phyloP scores from a whole-genome alignment of 2,113 vertebrate genomes.

The Notiomystis cincta region DNA sequence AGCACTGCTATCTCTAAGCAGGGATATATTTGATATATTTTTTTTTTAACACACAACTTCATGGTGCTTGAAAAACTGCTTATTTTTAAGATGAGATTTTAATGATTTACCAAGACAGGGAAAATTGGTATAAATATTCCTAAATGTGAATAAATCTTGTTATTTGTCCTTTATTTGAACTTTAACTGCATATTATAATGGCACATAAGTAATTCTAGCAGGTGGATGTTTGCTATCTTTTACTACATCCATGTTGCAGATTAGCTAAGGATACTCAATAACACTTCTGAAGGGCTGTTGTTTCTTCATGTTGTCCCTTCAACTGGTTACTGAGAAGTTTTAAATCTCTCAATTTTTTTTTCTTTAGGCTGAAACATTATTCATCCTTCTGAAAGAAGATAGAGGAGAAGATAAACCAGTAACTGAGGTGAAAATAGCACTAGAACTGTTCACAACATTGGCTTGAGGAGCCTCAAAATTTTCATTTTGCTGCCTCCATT shows the following conservation, averaged over 20 bases:
- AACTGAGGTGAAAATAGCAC: not conserved
- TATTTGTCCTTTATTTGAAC: not conserved
- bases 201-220: not conserved
- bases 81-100: not conserved
- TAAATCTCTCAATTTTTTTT: not conserved
- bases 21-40: not conserved
- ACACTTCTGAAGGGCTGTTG: not conserved
- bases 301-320: not conserved
- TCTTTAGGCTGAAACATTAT: slow-evolving; percentile 78
- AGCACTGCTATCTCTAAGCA: not conserved
- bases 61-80: not conserved
- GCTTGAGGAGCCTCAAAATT: not conserved
- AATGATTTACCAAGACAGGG: not conserved
- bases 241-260: not conserved
- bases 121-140: not conserved
- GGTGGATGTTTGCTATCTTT: not conserved
- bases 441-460: not conserved
- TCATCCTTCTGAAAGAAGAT: slow-evolving; percentile 73
- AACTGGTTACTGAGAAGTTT: not conserved
- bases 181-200: not conserved
- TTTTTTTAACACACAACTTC: not conserved
- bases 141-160: not conserved
- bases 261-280: not conserved
- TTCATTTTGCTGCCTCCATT: not conserved
- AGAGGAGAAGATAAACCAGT: not conserved